These are phyloP conservation scores for Solen grandis DNA, from an alignment of 1,140 invertebrate species.

Conservation along the genomic window DNA sequence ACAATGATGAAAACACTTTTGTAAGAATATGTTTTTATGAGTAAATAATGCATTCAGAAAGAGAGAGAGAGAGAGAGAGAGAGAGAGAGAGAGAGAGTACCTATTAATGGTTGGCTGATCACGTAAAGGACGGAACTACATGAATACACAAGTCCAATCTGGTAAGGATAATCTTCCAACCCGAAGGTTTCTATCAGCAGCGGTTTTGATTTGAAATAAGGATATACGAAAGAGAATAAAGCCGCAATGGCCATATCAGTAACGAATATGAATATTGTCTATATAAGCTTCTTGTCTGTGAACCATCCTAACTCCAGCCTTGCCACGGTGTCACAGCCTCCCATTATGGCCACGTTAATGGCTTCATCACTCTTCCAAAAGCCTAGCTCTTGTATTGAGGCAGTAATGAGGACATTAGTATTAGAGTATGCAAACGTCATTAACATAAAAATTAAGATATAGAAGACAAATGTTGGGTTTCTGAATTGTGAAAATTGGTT, in stretches of 20 bases:
- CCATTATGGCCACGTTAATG: neutral
- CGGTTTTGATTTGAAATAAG: neutral
- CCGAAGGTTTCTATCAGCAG: neutral
- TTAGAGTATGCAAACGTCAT: neutral
- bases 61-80: no score
- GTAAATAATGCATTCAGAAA: no score
- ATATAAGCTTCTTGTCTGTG: neutral
- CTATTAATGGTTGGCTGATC: neutral
- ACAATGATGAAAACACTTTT: no score
- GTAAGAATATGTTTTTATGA: no score
- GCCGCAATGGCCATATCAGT: neutral
- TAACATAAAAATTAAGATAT: neutral
- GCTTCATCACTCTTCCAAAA: neutral
- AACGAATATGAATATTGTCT: neutral
- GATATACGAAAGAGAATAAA: neutral
- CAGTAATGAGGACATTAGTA: neutral
- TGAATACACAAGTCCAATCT: neutral
- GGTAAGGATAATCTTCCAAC: neutral
- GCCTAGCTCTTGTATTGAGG: neutral
- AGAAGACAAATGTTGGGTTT: no score
- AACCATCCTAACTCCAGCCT: neutral
- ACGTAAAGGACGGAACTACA: neutral
- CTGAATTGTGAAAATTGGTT: no score
- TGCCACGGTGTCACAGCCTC: neutral
- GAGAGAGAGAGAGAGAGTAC: no score